A percentile compares a stretch with the other conserved stretches of the same genome.
phyloP scores from a whole-genome alignment of 2,888 invertebrate genomes.

The Griposia aprilina region DNA sequence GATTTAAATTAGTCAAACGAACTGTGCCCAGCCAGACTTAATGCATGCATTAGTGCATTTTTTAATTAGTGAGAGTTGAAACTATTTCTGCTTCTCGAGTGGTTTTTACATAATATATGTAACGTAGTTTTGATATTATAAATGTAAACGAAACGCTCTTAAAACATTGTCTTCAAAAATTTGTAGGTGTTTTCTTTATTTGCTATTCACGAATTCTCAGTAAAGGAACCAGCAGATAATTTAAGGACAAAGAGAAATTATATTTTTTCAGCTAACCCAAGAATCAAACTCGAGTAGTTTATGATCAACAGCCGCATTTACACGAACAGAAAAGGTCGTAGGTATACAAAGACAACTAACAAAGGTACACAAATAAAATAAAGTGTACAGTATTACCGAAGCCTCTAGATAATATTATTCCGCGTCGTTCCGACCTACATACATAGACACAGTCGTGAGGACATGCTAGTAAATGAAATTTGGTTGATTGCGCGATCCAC shows the following conservation, averaged over 20 bases:
- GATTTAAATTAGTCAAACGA: constrained; percentile 32
- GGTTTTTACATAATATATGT: not conserved
- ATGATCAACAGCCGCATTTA: not conserved
- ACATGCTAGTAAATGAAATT: constrained; percentile 76
- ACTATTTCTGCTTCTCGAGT: not conserved
- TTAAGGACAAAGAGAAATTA: not conserved
- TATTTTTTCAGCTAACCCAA: not conserved
- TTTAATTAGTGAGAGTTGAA: constrained; percentile 18
- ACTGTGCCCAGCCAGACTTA: constrained; percentile 2
- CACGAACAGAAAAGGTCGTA: not conserved
- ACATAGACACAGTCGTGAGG: constrained; percentile 67
- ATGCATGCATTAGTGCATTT: constrained; percentile 33
- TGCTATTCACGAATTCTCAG: not conserved
- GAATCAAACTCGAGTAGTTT: not conserved
- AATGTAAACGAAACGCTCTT: not conserved
- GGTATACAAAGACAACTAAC: constrained; percentile 10
- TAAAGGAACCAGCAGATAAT: not conserved
- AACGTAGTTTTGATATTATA: not conserved
- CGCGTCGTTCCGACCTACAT: constrained; percentile 71
- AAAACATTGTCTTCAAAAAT: not conserved
- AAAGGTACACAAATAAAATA: constrained; percentile 27
- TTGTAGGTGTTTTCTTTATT: not conserved
- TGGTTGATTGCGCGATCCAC: constrained; percentile 75
- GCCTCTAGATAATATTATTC: constrained; percentile 65
- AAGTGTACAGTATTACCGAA: constrained; percentile 10